A percentile compares a stretch with the other conserved stretches of the same genome.
These are phyloP conservation scores for Drosophila mayaguana DNA, from an alignment of 2,888 invertebrate species.

Conservation along the genomic window DNA sequence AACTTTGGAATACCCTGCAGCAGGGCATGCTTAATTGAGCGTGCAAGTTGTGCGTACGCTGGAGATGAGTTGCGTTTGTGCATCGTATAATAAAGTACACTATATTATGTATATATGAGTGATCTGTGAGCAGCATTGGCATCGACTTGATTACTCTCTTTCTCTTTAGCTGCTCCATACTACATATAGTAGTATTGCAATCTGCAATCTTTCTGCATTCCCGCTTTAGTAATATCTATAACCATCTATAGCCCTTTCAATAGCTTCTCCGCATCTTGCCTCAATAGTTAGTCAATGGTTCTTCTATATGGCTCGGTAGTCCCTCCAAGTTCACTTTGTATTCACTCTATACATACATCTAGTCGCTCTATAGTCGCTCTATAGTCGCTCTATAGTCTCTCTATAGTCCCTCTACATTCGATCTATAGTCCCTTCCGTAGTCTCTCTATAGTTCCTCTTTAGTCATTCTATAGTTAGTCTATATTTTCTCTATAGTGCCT, in stretches of 20 bases:
- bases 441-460: neutral
- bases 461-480: too few relatives aligned
- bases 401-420: neutral
- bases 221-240: too few relatives aligned
- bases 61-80: neutral
- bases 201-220: too few relatives aligned
- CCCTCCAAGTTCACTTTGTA: neutral
- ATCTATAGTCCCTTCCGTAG: neutral
- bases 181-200: too few relatives aligned
- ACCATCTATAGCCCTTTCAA: too few relatives aligned
- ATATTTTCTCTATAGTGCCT: neutral
- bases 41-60: neutral
- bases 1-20: conserved; percentile 35
- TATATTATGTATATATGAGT: neutral
- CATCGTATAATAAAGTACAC: too few relatives aligned
- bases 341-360: too few relatives aligned
- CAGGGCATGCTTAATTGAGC: neutral
- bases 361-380: neutral
- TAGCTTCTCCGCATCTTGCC: too few relatives aligned
- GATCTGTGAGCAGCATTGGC: neutral
- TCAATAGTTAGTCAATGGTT: too few relatives aligned
- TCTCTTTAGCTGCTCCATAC: neutral
- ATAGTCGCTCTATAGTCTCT: neutral
- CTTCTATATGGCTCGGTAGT: too few relatives aligned
- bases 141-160: neutral